phyloP scores from a whole-genome alignment of 1,140 invertebrate genomes.

The Zaprionus tsacasi region DNA sequence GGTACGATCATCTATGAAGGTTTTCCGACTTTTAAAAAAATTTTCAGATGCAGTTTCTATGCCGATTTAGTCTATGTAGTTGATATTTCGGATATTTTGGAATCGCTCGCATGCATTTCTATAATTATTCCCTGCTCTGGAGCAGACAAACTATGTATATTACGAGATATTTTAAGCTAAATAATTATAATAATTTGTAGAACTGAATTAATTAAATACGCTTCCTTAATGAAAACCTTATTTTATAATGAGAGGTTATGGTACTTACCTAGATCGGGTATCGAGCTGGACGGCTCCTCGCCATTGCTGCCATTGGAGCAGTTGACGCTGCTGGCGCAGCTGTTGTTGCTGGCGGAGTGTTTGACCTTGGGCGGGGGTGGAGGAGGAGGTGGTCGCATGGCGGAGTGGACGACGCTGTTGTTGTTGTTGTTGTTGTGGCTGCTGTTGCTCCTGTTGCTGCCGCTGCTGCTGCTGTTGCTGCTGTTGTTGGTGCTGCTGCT shows the following conservation, averaged over 20 bases:
- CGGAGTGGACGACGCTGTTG: slow-evolving; percentile 57
- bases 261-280: slow-evolving; percentile 92
- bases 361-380: slow-evolving; percentile 86
- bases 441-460: slow-evolving; percentile 44
- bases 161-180: too few species aligned
- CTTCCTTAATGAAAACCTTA: too few species aligned
- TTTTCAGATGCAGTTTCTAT: too few species aligned
- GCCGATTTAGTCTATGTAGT: too few species aligned
- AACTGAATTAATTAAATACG: too few species aligned
- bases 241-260: background rate
- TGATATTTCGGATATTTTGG: too few species aligned
- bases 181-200: too few species aligned
- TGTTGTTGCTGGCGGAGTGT: slow-evolving; percentile 50
- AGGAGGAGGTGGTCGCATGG: slow-evolving; percentile 86
- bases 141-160: too few species aligned
- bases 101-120: too few species aligned
- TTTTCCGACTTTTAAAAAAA: too few species aligned
- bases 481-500: slow-evolving; percentile 43
- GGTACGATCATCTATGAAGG: too few species aligned
- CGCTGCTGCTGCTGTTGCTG: slow-evolving; percentile 31
- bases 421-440: slow-evolving; percentile 35
- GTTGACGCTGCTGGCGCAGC: slow-evolving; percentile 29
- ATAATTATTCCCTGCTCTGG: too few species aligned
- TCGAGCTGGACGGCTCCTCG: slow-evolving; percentile 92
- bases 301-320: slow-evolving; percentile 40